Evolutionary conservation across 2,888 invertebrate genomes (phyloP), one percentile per base, ranked within the genome.

Genomic region (Nasonia oneida): DNA sequence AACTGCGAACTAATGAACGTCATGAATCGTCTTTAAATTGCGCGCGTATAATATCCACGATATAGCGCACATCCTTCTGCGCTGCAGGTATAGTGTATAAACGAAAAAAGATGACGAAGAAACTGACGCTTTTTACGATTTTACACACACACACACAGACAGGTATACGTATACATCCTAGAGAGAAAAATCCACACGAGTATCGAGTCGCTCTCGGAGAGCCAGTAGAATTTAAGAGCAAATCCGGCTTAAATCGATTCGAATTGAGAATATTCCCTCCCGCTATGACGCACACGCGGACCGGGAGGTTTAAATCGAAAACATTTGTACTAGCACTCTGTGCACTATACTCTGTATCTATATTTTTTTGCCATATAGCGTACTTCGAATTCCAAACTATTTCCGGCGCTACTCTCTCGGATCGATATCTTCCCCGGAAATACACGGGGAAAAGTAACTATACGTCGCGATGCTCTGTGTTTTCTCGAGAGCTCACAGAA

Each of bases 361-460:
- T 18, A 8, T 23, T n/a, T 61, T n/a, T n/a, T 61, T n/a, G 8
- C 57, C 1, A 61, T 57, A n/a, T 3, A 4, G 4, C 2, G n/a
- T n/a, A 61, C 23, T 61, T 23, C 4, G 23, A 61, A n/a, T 61
- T 61, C n/a, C 57, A n/a, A 61, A 61, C 8, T 23, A 18, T n/a
- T 61, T 61, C 57, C 57, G 29, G 37, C 39, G 8, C 12, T 2
- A 37, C 39, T 33, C 39, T 33, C 29, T 67, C 70, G 6, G 6
- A 70, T 37, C 15, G 18, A 71, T 71, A 39, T 71, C 18, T 39
- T 18, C 37, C 6, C 39, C 29, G 29, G 29, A 29, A 14, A 37
- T 53, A 53, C 42, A 33, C 57, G 47, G n/a, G 12, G 47, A 82
- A 53, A 75, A 50, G 82, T 70, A 82, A 74, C 82, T 81, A 42